Base-by-base conservation (phyloP, 2,113 vertebrate genomes). In the Halcyon malimbica region DNA sequence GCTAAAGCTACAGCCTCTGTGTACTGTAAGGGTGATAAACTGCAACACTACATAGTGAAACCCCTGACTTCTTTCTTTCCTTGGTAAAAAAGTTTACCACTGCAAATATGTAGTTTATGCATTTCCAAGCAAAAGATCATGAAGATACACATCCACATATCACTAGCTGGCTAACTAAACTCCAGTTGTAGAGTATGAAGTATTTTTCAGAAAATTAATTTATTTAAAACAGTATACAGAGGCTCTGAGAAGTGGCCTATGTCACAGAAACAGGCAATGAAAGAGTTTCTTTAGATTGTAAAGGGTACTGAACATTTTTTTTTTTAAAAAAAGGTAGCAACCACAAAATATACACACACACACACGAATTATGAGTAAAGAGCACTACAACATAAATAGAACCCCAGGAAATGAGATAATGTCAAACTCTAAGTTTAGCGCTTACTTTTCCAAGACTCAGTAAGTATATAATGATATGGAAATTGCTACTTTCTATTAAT, bases 381-480 rank as follows among this genome's bases (percentile, higher is more conserved):
- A 89, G 67, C 35, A 92, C 31, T 60, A 75, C 54, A 89, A 50
- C 37, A 14, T 9, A 92, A 92, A 77, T 5, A 78, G 69, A 94
- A 92, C 37, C n/a, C 19, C 75, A 90, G 71, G 71, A 96, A 97
- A 94, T 79, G 53, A 90, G 84, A 95, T 75, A 91, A 91, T 28
- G 39, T 85, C 90, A 88, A 95, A 91, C 41, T 83, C 82, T 60
- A 86, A 68, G 35, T 68, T 93, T 69, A 81, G 90, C 6, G 0
- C 29, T 83, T 33, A 90, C 42, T 91, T 78, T 91, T 94, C 80
- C 81, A 91, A 84, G 25, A 33, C 29, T 84, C 57, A 15, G 35
- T 80, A 90, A 41, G 26, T 92, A 35, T 42, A 35, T 3, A 90
- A 76, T 48, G 39, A 83, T 65, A 92, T 69, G 62, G 48, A 93